Evolutionary conservation across 2,797 vertebrate species (phyloP).

Genomic region (Anabas testudineus): DNA sequence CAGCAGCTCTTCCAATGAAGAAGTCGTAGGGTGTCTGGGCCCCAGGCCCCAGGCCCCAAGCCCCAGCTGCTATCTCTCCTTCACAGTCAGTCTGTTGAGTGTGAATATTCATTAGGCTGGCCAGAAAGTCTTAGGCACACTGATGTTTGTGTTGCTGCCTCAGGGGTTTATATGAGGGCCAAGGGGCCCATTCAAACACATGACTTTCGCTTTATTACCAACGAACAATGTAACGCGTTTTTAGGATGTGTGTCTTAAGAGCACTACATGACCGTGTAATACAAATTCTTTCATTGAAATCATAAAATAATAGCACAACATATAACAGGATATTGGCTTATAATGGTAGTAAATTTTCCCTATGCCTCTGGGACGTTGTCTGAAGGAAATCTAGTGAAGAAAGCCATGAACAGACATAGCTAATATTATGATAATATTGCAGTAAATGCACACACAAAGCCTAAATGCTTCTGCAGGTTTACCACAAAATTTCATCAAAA

Average conservation of each 20-base stretch:
- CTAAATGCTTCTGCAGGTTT: slow-evolving; percentile 32
- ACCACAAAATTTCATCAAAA: slow-evolving; percentile 44
- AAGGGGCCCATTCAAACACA: slow-evolving; percentile 58
- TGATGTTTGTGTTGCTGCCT: slow-evolving; percentile 69
- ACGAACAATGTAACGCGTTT: slow-evolving; percentile 47
- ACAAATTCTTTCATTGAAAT: slow-evolving; percentile 37
- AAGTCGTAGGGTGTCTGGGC: slow-evolving; percentile 46
- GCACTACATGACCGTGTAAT: slow-evolving; percentile 23
- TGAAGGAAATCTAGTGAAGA: slow-evolving; percentile 28
- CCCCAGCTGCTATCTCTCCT: slow-evolving; percentile 75
- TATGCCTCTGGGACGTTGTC: slow-evolving; percentile 15
- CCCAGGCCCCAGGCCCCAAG: slow-evolving; percentile 65
- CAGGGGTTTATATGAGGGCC: slow-evolving; percentile 51
- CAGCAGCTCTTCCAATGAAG: slow-evolving; percentile 45
- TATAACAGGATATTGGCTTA: slow-evolving; percentile 23
- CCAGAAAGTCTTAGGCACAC: slow-evolving; percentile 64
- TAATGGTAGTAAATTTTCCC: slow-evolving; percentile 27
- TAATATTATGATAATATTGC: slow-evolving; percentile 30
- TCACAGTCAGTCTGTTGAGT: slow-evolving; percentile 67
- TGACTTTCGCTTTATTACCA: slow-evolving; percentile 43
- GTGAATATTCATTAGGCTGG: slow-evolving; percentile 79
- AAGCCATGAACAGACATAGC: slow-evolving; percentile 11
- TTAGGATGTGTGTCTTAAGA: slow-evolving; percentile 44
- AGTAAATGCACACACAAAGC: slow-evolving; percentile 4
- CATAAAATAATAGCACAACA: slow-evolving; percentile 43